A percentile compares a stretch with the other conserved stretches of the same genome.
These are phyloP conservation scores for Cotesia vestalis DNA, from an alignment of 1,140 invertebrate genomes.

Conservation along the genomic window DNA sequence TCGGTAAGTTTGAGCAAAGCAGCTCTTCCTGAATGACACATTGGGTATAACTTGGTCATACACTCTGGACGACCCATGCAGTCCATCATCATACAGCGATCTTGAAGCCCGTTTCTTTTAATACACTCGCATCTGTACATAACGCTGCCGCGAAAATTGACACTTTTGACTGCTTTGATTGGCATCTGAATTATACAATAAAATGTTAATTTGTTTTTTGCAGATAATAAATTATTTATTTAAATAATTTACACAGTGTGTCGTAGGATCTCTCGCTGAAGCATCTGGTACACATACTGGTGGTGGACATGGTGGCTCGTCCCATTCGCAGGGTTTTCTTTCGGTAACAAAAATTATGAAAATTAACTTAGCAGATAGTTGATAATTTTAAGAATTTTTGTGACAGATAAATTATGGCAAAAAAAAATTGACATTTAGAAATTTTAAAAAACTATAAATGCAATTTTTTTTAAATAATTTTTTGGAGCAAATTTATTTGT, in stretches of 20 bases:
- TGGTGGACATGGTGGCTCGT: conserved; percentile 49
- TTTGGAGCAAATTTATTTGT: too few species aligned
- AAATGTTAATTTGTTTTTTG: conserved; percentile 6
- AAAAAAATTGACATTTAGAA: too few species aligned
- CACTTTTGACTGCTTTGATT: conserved; percentile 66
- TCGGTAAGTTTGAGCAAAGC: conserved; percentile 58
- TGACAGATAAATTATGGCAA: too few species aligned
- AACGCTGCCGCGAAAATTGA: conserved; percentile 73
- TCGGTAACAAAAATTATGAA: not conserved
- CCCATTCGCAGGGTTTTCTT: conserved; percentile 63
- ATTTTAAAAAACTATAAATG: too few species aligned
- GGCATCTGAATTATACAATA: conserved; percentile 41
- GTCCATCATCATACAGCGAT: conserved; percentile 74
- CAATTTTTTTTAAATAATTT: too few species aligned
- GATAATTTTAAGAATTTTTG: too few species aligned
- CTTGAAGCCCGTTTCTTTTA: conserved; percentile 79
- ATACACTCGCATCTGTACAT: conserved; percentile 78
- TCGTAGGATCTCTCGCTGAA: conserved; percentile 17
- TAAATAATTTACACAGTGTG: conserved; percentile 47
- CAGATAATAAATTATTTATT: conserved; percentile 7
- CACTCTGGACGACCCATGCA: conserved; percentile 76
- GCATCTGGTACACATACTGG: conserved; percentile 39
- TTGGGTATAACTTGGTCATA: conserved; percentile 72
- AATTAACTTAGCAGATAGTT: not conserved
- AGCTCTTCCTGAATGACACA: conserved; percentile 70